These are phyloP conservation scores for Drosophila novamexicana DNA, from an alignment of 1,140 invertebrate species.

Conservation along the genomic window DNA sequence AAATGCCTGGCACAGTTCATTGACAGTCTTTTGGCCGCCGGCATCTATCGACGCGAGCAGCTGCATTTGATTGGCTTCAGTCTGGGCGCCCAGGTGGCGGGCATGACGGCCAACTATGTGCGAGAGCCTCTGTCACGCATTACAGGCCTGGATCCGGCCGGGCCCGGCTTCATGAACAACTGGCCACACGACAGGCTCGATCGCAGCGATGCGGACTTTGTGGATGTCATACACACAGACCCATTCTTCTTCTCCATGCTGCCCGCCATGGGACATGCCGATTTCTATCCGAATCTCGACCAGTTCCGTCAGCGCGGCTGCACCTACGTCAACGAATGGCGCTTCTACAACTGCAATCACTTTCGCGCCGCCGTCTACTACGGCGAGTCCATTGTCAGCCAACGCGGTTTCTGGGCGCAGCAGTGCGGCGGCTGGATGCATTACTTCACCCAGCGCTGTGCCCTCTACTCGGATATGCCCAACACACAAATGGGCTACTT, in stretches of 20 bases:
- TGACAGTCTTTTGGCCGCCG: conserved; percentile 82
- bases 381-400: conserved; percentile 86
- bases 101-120: conserved; percentile 88
- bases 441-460: conserved; percentile 64
- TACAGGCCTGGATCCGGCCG: conserved; percentile 80
- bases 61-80: conserved; percentile 95
- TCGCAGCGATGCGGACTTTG: conserved; percentile 88
- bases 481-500: conserved; percentile 73
- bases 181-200: conserved; percentile 57
- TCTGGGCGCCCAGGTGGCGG: conserved; percentile 94
- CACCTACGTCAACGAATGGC: conserved; percentile 75
- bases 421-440: conserved; percentile 70
- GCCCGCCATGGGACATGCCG: conserved; percentile 88
- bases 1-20: conserved; percentile 84
- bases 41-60: conserved; percentile 85
- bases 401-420: conserved; percentile 69
- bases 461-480: conserved; percentile 51
- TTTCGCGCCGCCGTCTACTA: conserved; percentile 86
- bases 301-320: conserved; percentile 90
- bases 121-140: conserved; percentile 62
- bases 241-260: conserved; percentile 87
- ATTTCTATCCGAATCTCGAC: conserved; percentile 94
- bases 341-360: conserved; percentile 85
- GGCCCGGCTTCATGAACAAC: conserved; percentile 66
- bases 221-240: conserved; percentile 91